Evolutionary conservation across 2,113 vertebrate genomes (phyloP), one percentile per base, ranked within the genome.

Genomic region (Salvelinus fontinalis): DNA sequence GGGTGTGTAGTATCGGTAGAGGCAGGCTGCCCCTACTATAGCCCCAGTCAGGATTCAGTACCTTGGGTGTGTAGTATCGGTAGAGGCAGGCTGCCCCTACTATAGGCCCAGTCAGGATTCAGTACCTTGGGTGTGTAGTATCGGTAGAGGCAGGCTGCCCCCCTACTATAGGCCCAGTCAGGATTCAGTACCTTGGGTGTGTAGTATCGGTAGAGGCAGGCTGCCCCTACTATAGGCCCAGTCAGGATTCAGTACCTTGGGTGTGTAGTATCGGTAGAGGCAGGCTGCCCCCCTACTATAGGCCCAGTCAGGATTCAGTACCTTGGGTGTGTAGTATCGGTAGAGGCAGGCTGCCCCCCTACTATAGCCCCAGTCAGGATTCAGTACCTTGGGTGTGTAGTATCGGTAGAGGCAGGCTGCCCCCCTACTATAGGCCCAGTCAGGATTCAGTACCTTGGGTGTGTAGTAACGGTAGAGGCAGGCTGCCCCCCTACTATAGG

Each of bases 351-450:
- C n/a, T n/a, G n/a, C n/a, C n/a, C n/a, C n/a, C n/a, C n/a, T n/a
- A n/a, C n/a, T n/a, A n/a, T n/a, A n/a, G n/a, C n/a, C n/a, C n/a
- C n/a, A n/a, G n/a, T n/a, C n/a, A 34, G 6, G 31, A 34, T 34
- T 34, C 48, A 14, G 76, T 92, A 97, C 97, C 95, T 96, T 97
- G 2, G 95, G 96, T 86, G 96, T 94, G 87, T 97, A 96, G 83
- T 96, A 96, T 75, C 97, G 96, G 86, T 97, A 99, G 88, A 98
- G 95, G 79, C 96, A 99, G n/a, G n/a, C n/a, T n/a, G n/a, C n/a
- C n/a, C n/a, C n/a, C n/a, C n/a, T n/a, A n/a, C n/a, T n/a, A n/a
- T n/a, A n/a, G n/a, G n/a, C n/a, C n/a, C n/a, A n/a, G n/a, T n/a
- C n/a, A 34, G 6, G 31, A 34, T 34, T 34, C 48, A 14, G 76